These are phyloP conservation scores for Papilio gigon DNA, from an alignment of 2,888 invertebrate species.

Conservation along the genomic window DNA sequence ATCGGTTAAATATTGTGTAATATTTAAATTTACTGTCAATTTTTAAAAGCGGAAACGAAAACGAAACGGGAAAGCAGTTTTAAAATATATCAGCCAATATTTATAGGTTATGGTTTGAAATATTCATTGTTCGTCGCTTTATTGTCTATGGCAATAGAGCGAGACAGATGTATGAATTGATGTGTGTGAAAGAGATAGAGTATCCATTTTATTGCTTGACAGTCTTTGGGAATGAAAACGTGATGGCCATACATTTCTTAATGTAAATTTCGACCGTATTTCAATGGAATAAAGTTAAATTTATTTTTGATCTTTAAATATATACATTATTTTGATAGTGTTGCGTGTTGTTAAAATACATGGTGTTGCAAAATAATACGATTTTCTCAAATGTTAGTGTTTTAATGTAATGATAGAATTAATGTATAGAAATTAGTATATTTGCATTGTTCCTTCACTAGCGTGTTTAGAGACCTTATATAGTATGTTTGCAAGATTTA, in stretches of 20 bases:
- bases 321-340: slow-evolving; percentile 32
- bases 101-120: neutral
- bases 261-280: slow-evolving; percentile 9
- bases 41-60: neutral
- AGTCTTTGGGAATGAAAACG: neutral
- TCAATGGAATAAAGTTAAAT: slow-evolving; percentile 18
- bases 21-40: no score
- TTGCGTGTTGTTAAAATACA: slow-evolving; percentile 25
- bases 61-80: slow-evolving; percentile 5
- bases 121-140: neutral
- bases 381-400: slow-evolving; percentile 17
- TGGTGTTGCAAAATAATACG: slow-evolving; percentile 22
- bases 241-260: neutral
- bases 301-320: slow-evolving; percentile 36
- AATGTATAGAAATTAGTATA: slow-evolving; percentile 15
- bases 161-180: neutral
- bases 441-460: slow-evolving; percentile 20
- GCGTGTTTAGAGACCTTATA: neutral
- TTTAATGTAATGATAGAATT: slow-evolving; percentile 36
- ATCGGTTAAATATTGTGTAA: no score
- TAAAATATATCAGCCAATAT: slow-evolving; percentile 4
- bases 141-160: neutral
- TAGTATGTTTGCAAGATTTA: neutral
- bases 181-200: neutral
- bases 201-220: neutral